Percentiles rank a stretch among this genome's conserved stretches.
phyloP scores from a whole-genome alignment of 2,113 vertebrate genomes.

The human region DNA sequence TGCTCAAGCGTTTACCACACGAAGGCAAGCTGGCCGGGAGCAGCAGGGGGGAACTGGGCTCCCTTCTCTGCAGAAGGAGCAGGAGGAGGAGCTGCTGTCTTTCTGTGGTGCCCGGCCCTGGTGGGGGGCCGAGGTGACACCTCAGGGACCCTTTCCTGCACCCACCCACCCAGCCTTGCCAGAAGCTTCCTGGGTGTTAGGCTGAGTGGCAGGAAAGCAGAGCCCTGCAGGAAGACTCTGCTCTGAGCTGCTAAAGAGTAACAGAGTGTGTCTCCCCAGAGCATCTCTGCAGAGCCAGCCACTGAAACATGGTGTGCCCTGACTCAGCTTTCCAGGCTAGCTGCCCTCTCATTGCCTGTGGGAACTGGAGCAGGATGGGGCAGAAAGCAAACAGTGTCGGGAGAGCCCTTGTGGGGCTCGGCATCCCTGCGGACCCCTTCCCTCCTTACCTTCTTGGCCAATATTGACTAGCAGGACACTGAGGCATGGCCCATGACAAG shows the following conservation, averaged over 20 bases:
- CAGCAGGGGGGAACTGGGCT: slow-evolving; percentile 64
- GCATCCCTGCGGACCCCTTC: background rate
- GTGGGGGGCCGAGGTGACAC: accelerated
- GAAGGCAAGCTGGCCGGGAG: slow-evolving; percentile 78
- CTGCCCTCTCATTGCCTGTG: background rate
- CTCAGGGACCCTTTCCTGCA: background rate
- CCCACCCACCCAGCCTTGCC: background rate
- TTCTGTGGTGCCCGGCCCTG: background rate
- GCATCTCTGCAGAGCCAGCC: slow-evolving; percentile 43
- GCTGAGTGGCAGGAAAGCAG: background rate
- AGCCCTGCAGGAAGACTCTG: background rate
- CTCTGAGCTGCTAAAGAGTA: slow-evolving; percentile 39
- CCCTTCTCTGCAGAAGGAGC: slow-evolving; percentile 21
- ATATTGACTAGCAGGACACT: background rate
- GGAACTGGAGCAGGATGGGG: background rate
- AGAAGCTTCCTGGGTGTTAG: background rate
- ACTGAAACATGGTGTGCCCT: slow-evolving; percentile 50
- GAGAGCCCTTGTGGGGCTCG: too few species aligned
- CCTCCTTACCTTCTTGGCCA: background rate
- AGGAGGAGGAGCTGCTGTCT: background rate
- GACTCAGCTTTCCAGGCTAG: background rate
- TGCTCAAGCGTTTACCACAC: slow-evolving; percentile 84
- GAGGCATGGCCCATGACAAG: background rate
- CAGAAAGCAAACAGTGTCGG: background rate
- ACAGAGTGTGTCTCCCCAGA: slow-evolving; percentile 51